Base-by-base conservation (phyloP, 2,888 invertebrate species). In the Pegoplata infirma region DNA sequence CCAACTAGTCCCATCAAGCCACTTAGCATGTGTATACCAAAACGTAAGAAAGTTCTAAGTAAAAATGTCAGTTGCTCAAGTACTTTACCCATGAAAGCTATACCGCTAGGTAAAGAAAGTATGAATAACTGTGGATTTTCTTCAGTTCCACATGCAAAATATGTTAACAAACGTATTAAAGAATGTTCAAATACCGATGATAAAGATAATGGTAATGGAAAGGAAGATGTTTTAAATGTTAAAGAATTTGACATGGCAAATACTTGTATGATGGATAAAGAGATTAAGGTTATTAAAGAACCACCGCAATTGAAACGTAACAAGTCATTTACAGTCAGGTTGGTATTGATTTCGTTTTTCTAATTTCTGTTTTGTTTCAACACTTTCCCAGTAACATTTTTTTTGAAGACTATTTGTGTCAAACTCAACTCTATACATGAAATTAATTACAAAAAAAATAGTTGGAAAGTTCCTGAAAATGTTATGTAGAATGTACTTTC, bases 291-390 rank as follows among this genome's bases (percentile, higher is more conserved):
- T 21, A 84, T 85, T 12, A 84, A 84, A 79, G 80, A 84, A 10
- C 77, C 83, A 12, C 73, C 79, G 32, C 61, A 69, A 59, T 69
- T 84, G 21, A 69, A 80, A 58, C 83, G 83, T 59, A 82, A 82
- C 76, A 81, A 81, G 67, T 84, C 84, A 28, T 84, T 84, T 74
- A 81, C 83, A 47, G 68, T 84, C 64, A 87, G 87, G 88, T 88
- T 84, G 84, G 88, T 86, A 83, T 79, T 44, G 55, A 73, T 72
- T 74, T 63, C n/a, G 2, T 14, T 28, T 12, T 6, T 2, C 23
- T 64, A 49, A 14, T 69, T 16, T 61, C 51, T 32, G 12, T 36
- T 25, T 25, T 25, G 25, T 40, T 40, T 40, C n/a, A 32, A 51
- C 36, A 66, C 56, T 7, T 28, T 47, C 19, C 36, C 36, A 40